These are phyloP conservation scores for Drosophila orena DNA, from an alignment of 1,140 invertebrate species.

Conservation along the genomic window DNA sequence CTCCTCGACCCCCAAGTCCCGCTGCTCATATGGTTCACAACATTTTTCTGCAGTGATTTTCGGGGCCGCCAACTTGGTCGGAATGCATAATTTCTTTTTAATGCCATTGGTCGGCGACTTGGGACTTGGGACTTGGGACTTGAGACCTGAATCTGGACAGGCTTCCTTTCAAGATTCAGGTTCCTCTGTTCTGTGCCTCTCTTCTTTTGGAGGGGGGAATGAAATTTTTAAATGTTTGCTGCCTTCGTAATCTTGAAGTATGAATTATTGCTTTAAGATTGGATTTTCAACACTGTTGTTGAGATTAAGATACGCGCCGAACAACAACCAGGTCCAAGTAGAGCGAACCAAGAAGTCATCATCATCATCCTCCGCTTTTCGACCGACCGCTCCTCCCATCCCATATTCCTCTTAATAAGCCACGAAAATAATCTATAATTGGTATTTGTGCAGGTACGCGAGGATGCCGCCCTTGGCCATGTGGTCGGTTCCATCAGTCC, in stretches of 20 bases:
- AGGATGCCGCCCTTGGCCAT: conserved; percentile 91
- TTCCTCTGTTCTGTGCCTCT: conserved; percentile 22
- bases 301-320: conserved; percentile 77
- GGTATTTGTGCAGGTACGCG: conserved; percentile 88
- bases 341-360: conserved; percentile 23
- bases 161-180: conserved; percentile 31
- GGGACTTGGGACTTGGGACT: conserved; percentile 18
- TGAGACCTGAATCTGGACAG: conserved; percentile 24
- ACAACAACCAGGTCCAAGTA: conserved; percentile 50
- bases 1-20: not conserved
- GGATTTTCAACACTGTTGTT: conserved; percentile 84
- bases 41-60: conserved; percentile 81
- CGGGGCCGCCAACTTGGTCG: conserved; percentile 80
- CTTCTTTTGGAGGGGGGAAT: conserved; percentile 14
- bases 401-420: conserved; percentile 35
- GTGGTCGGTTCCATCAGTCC: conserved; percentile 92
- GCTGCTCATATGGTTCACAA: conserved; percentile 36
- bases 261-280: conserved; percentile 84
- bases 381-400: conserved; percentile 10
- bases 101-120: conserved; percentile 65
- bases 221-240: conserved; percentile 83
- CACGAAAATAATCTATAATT: conserved; percentile 76
- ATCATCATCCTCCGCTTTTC: conserved; percentile 5
- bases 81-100: conserved; percentile 84
- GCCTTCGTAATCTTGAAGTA: conserved; percentile 83